Base-by-base conservation (phyloP, 2,888 invertebrate species). In the Harpalus rubripes region DNA sequence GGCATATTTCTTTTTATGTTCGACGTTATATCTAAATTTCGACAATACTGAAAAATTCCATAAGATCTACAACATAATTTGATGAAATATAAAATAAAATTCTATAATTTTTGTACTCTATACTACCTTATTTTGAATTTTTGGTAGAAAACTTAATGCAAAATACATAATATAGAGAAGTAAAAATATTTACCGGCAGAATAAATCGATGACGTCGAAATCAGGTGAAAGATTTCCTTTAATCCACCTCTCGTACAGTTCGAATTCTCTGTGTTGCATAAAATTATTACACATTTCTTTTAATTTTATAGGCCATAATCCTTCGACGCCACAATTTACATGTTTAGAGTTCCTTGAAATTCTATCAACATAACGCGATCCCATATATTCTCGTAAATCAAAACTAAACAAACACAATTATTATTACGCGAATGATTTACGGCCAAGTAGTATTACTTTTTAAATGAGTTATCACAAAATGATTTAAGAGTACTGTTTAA, bases 231-330 rank as follows among this genome's bases (percentile, higher is more conserved):
- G 72, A 32, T 16, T 10, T 41, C 76, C 84, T 41, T 58, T 59
- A 68, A 18, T 41, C 84, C 86, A 82, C 16, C 65, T 58, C 85
- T 63, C 7, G 86, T 86, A 68, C 84, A 81, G 22, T 18, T 68
- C 8, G 12, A 22, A 41, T 61, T 63, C 78, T 3, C 83, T 79
- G 6, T 44, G 59, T 8, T 86, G 56, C 8, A 87, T 39, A 61
- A 86, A 87, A 44, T n/a, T 86, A 8, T 18, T 56, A 59, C 87
- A 87, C 58, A 86, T 84, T 81, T 86, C 85, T 65, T 86, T 85
- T 84, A 87, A 86, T 87, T 86, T 85, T 84, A 68, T 65, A 12
- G 87, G 85, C 88, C 88, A 88, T 58, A 84, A 39, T 26, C 86
- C 87, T 63, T 87, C 87, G 22, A 86, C 81, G 1, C 65, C 18